Percentiles rank a stretch among this genome's conserved stretches.
Evolutionary conservation across 2,797 vertebrate genomes (phyloP).

Genomic region (Ficedula albicollis): DNA sequence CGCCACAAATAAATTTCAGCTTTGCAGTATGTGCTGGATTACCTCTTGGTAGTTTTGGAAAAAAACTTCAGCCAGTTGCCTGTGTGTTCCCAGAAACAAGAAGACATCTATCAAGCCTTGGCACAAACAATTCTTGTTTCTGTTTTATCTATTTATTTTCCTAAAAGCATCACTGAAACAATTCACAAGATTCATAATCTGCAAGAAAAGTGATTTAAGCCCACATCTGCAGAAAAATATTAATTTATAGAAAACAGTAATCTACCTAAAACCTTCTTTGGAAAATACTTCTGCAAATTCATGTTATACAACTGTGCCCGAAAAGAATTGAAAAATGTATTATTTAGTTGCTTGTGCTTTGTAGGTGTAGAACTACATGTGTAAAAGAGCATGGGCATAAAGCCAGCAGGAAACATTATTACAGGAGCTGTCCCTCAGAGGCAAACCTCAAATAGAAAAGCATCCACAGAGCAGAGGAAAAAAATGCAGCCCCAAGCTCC

Average conservation of each 20-base stretch:
- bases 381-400: accelerated
- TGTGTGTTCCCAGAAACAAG: neutral
- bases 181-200: conserved; percentile 11
- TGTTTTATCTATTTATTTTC: conserved; percentile 31
- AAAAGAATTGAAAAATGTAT: neutral
- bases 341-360: neutral
- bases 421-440: neutral
- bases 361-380: neutral
- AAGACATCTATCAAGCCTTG: neutral
- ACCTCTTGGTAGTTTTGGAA: neutral
- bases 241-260: conserved; percentile 25
- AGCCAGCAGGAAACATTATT: neutral
- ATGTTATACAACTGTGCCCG: neutral
- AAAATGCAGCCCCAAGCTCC: neutral
- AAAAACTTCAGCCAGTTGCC: neutral
- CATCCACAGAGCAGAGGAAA: neutral
- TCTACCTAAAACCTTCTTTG: conserved; percentile 11
- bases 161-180: conserved; percentile 28
- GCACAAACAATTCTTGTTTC: neutral
- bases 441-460: neutral
- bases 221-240: neutral
- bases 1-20: neutral
- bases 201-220: conserved; percentile 9
- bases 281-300: neutral
- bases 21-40: neutral